A percentile compares a stretch with the other conserved stretches of the same genome.
Evolutionary conservation across 2,888 invertebrate species (phyloP).

Genomic region (Drosophila anomalata): DNA sequence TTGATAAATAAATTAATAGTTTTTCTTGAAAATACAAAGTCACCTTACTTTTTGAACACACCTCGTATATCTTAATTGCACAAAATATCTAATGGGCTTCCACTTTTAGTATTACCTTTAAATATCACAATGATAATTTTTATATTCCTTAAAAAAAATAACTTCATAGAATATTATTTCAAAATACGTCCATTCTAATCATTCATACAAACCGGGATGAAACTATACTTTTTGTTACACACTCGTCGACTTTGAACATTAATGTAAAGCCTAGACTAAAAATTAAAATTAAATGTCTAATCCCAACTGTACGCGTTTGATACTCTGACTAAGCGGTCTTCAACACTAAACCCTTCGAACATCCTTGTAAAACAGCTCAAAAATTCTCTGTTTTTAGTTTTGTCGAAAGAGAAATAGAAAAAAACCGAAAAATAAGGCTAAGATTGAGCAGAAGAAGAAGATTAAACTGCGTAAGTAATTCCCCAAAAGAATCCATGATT

Average conservation of each 20-base stretch:
- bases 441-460: slow-evolving; percentile 45
- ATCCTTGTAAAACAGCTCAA: slow-evolving; percentile 4
- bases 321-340: slow-evolving; percentile 61
- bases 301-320: slow-evolving; percentile 22
- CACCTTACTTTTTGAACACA: too few relatives aligned
- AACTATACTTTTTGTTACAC: too few relatives aligned
- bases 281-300: slow-evolving; percentile 5
- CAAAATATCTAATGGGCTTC: neutral
- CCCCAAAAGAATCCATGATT: neutral
- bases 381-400: slow-evolving; percentile 68
- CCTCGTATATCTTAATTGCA: neutral
- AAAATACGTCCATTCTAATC: too few relatives aligned
- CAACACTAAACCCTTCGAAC: slow-evolving; percentile 6
- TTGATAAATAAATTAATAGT: too few relatives aligned
- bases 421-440: slow-evolving; percentile 57
- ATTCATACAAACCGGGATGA: neutral
- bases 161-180: too few relatives aligned
- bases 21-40: too few relatives aligned
- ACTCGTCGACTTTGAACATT: too few relatives aligned
- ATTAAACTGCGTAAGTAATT: slow-evolving; percentile 63
- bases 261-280: too few relatives aligned
- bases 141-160: too few relatives aligned
- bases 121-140: neutral
- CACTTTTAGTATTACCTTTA: neutral
- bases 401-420: slow-evolving; percentile 74